phyloP scores from a whole-genome alignment of 2,888 invertebrate genomes.

The Eretmocerus hayati region DNA sequence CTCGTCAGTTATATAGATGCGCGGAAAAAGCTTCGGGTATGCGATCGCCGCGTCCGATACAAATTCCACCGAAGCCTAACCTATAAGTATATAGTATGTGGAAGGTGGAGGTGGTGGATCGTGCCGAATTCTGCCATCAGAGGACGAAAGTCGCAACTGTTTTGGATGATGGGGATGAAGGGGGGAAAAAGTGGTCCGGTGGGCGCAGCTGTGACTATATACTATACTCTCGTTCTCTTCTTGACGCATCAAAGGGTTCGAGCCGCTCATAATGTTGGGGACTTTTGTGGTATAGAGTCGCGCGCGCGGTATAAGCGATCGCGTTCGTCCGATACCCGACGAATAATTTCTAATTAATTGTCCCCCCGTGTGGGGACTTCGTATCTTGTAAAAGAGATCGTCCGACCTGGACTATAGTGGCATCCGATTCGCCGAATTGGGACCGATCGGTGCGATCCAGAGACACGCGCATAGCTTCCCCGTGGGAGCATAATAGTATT shows the following conservation, averaged over 20 bases:
- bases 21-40: no score
- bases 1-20: no score
- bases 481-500: no score
- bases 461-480: constrained; percentile 3
- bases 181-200: constrained; percentile 10
- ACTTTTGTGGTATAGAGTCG: constrained; percentile 20
- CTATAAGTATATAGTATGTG: no score
- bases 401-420: no score
- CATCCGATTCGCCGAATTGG: constrained; percentile 3
- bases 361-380: constrained; percentile 9
- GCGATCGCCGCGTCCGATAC: no score
- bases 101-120: not conserved
- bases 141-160: no score
- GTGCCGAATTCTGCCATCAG: no score
- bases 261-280: no score
- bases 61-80: no score
- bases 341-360: constrained; percentile 42
- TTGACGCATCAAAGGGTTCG: constrained; percentile 17
- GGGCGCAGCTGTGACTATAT: no score
- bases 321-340: constrained; percentile 31
- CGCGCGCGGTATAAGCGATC: constrained; percentile 25
- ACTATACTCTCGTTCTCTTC: no score
- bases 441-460: not conserved
- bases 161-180: not conserved
- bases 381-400: not conserved